Evolutionary conservation across 1,140 invertebrate species (phyloP).

Genomic region (Cherax destructor): DNA sequence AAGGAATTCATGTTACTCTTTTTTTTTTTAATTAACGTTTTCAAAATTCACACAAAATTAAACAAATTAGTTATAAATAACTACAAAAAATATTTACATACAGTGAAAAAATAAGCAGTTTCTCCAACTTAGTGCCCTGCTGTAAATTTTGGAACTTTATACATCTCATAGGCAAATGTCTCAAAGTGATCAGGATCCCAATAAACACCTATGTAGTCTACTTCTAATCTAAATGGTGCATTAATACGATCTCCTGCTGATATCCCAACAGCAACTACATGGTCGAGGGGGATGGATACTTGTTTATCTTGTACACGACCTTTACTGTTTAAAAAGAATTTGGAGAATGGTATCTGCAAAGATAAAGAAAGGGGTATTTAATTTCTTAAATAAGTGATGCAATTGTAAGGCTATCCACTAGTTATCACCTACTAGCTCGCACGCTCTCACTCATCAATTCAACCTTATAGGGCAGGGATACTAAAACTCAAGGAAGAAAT

Average conservation of each 20-base stretch:
- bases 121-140: neutral
- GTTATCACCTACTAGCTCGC: too few relatives aligned
- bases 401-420: too few relatives aligned
- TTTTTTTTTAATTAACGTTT: too few relatives aligned
- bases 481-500: too few relatives aligned
- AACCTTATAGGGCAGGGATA: too few relatives aligned
- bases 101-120: neutral
- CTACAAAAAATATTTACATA: neutral
- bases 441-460: too few relatives aligned
- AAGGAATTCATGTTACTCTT: too few relatives aligned
- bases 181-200: slow-evolving; percentile 85
- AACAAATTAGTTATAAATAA: too few relatives aligned
- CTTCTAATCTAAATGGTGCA: slow-evolving; percentile 93
- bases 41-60: too few relatives aligned
- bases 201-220: slow-evolving; percentile 93
- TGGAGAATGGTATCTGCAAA: slow-evolving; percentile 94
- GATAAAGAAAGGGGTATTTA: slow-evolving; percentile 64
- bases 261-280: slow-evolving; percentile 86
- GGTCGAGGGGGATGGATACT: slow-evolving; percentile 78
- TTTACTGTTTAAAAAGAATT: slow-evolving; percentile 89
- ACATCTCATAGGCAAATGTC: slow-evolving; percentile 94
- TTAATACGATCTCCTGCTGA: slow-evolving; percentile 84
- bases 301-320: slow-evolving; percentile 93
- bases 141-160: slow-evolving; percentile 76
- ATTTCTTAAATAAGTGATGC: too few relatives aligned